These are phyloP conservation scores for Hymenochirus boettgeri DNA, from an alignment of 2,113 vertebrate species.

Conservation along the genomic window DNA sequence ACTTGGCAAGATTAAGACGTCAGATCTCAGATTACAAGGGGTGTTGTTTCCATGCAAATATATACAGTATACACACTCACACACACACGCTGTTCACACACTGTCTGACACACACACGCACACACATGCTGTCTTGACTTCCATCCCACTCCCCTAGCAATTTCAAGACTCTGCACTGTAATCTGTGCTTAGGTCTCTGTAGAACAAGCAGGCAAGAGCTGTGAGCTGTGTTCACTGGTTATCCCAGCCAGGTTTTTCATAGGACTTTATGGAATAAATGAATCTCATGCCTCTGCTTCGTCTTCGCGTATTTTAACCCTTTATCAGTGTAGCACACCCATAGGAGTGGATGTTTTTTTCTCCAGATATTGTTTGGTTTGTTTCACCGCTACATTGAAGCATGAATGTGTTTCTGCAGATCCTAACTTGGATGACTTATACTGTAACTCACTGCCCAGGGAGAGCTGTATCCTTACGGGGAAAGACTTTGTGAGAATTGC, in stretches of 20 bases:
- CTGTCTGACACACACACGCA: background rate
- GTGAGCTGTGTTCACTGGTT: constrained; percentile 5
- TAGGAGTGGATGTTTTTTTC: background rate
- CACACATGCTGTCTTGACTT: constrained; percentile 1
- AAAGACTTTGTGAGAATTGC: constrained; percentile 23
- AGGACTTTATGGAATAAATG: constrained; percentile 29
- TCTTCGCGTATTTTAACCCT: constrained; percentile 31
- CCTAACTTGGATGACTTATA: constrained; percentile 20
- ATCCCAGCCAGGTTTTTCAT: constrained; percentile 24
- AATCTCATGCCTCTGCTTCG: constrained; percentile 13
- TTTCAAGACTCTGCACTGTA: constrained; percentile 22
- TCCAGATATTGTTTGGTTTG: background rate
- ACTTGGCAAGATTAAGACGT: constrained; percentile 69
- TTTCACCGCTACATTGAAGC: background rate
- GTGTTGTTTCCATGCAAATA: constrained; percentile 54
- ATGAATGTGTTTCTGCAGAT: background rate
- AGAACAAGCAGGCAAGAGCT: constrained; percentile 14
- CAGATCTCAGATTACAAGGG: constrained; percentile 62
- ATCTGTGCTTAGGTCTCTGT: constrained; percentile 1
- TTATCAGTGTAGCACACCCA: no score
- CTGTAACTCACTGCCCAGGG: constrained; percentile 21
- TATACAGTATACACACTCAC: constrained; percentile 38
- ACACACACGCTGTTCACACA: constrained; percentile 11
- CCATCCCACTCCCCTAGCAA: constrained; percentile 5
- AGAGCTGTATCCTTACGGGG: constrained; percentile 23